A percentile compares a stretch with the other conserved stretches of the same genome.
phyloP scores from a whole-genome alignment of 2,888 invertebrate species.

The Trachelus troglodyta region DNA sequence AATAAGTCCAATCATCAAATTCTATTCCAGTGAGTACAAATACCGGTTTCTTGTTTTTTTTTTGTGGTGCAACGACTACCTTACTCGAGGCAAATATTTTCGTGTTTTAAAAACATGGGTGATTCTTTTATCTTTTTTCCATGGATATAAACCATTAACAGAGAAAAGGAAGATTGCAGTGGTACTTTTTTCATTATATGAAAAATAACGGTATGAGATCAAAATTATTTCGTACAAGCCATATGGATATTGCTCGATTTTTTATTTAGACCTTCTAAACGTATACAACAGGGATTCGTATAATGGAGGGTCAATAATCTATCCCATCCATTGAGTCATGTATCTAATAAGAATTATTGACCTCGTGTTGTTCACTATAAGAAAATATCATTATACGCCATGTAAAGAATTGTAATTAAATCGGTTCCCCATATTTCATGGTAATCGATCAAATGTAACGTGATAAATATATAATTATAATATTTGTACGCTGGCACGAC shows the following conservation, averaged over 20 bases:
- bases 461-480: background rate
- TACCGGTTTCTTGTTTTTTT: background rate
- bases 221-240: background rate
- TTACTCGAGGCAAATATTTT: background rate
- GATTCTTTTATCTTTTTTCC: background rate
- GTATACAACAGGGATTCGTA: background rate
- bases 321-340: background rate
- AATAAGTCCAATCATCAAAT: conserved; percentile 38
- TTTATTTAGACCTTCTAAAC: background rate
- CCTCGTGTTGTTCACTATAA: background rate
- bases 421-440: background rate
- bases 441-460: background rate
- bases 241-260: background rate
- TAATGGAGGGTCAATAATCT: background rate
- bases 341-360: background rate
- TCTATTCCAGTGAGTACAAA: conserved; percentile 50
- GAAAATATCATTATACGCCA: background rate
- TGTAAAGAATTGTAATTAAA: background rate
- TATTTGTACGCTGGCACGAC: background rate
- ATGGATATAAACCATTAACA: background rate
- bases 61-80: background rate
- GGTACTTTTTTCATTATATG: background rate
- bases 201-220: background rate
- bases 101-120: background rate
- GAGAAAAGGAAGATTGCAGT: background rate